These are phyloP conservation scores for Amphipoea lucens DNA, from an alignment of 2,888 invertebrate genomes.

Conservation along the genomic window DNA sequence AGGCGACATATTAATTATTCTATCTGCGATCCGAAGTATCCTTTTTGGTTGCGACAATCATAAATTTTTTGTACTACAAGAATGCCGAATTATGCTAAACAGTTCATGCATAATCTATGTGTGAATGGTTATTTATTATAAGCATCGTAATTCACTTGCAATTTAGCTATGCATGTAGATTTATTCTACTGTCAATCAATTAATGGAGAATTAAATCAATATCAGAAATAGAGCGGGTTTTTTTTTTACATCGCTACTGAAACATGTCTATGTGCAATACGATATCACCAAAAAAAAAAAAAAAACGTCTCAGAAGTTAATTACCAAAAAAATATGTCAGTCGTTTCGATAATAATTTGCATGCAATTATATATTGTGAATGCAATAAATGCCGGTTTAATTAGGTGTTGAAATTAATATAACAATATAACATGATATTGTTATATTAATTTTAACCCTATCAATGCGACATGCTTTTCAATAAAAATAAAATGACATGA, in stretches of 20 bases:
- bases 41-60: constrained; percentile 61
- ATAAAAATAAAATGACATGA: constrained; percentile 7
- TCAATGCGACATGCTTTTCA: constrained; percentile 27
- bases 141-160: constrained; percentile 41
- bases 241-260: constrained; percentile 12
- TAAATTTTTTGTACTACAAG: constrained; percentile 66
- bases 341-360: constrained; percentile 16
- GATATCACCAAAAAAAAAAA: constrained; percentile 37
- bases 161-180: constrained; percentile 37
- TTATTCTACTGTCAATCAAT: constrained; percentile 60
- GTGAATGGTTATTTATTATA: constrained; percentile 49
- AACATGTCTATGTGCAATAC: constrained; percentile 16
- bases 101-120: constrained; percentile 58
- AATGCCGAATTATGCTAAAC: constrained; percentile 71
- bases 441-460: constrained; percentile 7
- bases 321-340: constrained; percentile 32
- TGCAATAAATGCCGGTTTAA: constrained; percentile 19
- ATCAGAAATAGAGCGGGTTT: constrained; percentile 32
- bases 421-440: background rate
- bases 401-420: constrained; percentile 29
- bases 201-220: constrained; percentile 41
- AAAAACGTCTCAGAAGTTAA: constrained; percentile 10
- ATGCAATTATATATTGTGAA: constrained; percentile 24
- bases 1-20: constrained; percentile 67
- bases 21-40: constrained; percentile 56